Evolutionary conservation across 1,140 invertebrate genomes (phyloP), one percentile per base, ranked within the genome.

Genomic region (Eurosta solidaginis): DNA sequence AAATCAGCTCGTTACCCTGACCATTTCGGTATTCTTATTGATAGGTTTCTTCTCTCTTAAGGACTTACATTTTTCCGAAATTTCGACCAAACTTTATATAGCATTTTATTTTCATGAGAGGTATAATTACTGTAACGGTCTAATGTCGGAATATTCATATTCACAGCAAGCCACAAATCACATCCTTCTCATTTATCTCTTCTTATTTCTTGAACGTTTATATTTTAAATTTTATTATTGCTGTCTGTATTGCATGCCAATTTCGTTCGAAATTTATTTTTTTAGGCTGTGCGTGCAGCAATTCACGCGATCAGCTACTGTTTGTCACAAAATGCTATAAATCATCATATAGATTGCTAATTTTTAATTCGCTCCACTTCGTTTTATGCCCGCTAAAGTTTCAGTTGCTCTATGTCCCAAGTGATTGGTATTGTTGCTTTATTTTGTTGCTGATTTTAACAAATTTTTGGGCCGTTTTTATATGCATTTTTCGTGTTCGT

Each of bases 241-340:
- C 54, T 14, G 36, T 68, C 59, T 40, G 59, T 33, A 20, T 42
- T 20, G 59, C 59, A 68, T 42, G n/a, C 17, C 36, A 68, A 54
- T 40, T 68, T 68, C 12, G 33, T 22, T 36, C 12, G 0, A 20
- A 4, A 33, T 40, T 40, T 68, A 10, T 59, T 25, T 33, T 54
- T 54, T 1, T 27, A 12, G 5, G 3, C 3, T 49, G 45, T 52
- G 49, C 25, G 4, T 52, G 22, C n/a, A 36, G 29, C 63, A 45
- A 47, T 75, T 29, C 74, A 75, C 74, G 74, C 74, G 44, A 47
- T 75, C 74, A 75, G 74, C 74, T 75, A 75, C 74, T 75, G 74
- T 75, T 45, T 47, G 44, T 75, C 74, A 49, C 74, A 75, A 75
- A 45, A 47, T 75, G 22, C 74, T n/a, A 75, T 75, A 17, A 45